A percentile compares a stretch with the other conserved stretches of the same genome.
Evolutionary conservation across 2,888 invertebrate genomes (phyloP).

Genomic region (Hypselothyrea guttata): DNA sequence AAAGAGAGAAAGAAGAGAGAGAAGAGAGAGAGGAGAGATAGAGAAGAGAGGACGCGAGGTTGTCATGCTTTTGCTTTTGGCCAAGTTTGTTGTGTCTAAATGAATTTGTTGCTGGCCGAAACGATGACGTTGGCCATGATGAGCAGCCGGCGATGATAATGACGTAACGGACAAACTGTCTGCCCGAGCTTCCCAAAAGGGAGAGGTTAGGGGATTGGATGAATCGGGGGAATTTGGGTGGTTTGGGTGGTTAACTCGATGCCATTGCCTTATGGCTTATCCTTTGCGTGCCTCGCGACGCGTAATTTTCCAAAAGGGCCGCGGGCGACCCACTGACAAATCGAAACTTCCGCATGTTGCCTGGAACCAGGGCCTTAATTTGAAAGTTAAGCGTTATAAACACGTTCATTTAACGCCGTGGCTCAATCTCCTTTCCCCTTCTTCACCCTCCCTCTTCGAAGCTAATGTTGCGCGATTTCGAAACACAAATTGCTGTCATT

Average conservation of each 20-base stretch:
- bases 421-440: neutral
- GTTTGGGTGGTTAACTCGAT: neutral
- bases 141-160: slow-evolving; percentile 37
- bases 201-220: no score
- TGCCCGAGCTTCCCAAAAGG: slow-evolving; percentile 10
- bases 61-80: slow-evolving; percentile 48
- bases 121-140: slow-evolving; percentile 53
- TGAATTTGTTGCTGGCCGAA: slow-evolving; percentile 43
- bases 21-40: neutral
- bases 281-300: slow-evolving; percentile 49
- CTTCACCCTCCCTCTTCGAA: slow-evolving; percentile 23
- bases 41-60: neutral
- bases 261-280: slow-evolving; percentile 36
- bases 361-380: slow-evolving; percentile 54
- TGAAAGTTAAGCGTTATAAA: slow-evolving; percentile 77
- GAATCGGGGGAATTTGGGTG: neutral
- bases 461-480: slow-evolving; percentile 75
- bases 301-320: slow-evolving; percentile 55
- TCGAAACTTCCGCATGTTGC: slow-evolving; percentile 72
- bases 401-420: slow-evolving; percentile 64
- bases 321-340: slow-evolving; percentile 64
- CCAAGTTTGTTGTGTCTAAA: slow-evolving; percentile 60
- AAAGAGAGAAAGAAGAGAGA: neutral
- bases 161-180: slow-evolving; percentile 61
- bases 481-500: slow-evolving; percentile 77